A percentile compares a stretch with the other conserved stretches of the same genome.
These are phyloP conservation scores for Chiroxiphia lanceolata DNA, from an alignment of 2,797 vertebrate genomes.

Conservation along the genomic window DNA sequence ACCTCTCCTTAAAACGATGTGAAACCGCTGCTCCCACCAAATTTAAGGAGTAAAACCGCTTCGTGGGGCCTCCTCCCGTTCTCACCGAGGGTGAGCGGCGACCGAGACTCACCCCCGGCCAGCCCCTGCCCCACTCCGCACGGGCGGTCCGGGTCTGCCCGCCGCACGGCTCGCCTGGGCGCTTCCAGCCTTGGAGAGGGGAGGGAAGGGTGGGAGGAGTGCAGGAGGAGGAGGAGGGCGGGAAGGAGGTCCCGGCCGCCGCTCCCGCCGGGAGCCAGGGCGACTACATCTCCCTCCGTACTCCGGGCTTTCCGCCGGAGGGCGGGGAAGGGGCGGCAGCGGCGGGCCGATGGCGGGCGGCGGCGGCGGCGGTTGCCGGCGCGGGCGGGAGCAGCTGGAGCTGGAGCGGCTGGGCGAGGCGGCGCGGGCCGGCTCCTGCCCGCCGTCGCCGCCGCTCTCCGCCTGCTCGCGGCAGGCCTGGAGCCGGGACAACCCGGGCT, in stretches of 20 bases:
- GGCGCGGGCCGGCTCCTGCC: conserved; percentile 70
- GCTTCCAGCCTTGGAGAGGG: rapidly evolving
- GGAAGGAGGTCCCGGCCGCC: not conserved
- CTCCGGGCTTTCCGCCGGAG: not conserved
- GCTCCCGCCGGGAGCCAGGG: not conserved
- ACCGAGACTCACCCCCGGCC: not conserved
- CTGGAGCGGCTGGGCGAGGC: conserved; percentile 72
- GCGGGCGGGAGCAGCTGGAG: conserved; percentile 53
- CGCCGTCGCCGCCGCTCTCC: conserved; percentile 83
- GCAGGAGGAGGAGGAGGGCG: not conserved
- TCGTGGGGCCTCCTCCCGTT: not conserved
- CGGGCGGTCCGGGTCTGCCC: not conserved
- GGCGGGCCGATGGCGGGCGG: conserved; percentile 66
- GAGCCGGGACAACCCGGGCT: conserved; percentile 95
- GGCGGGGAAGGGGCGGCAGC: not conserved
- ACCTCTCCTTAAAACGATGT: not conserved
- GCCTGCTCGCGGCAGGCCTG: conserved; percentile 90
- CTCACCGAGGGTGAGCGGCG: not conserved
- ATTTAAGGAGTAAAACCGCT: too few relatives aligned
- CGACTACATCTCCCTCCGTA: not conserved
- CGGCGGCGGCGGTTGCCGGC: conserved; percentile 58
- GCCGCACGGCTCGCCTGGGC: not conserved
- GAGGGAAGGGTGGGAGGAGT: not conserved
- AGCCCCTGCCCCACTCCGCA: rapidly evolving
- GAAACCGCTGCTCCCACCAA: not conserved